Conservation (phyloP, 1,140 invertebrate genomes). For the Aphis gossypii region DNA sequence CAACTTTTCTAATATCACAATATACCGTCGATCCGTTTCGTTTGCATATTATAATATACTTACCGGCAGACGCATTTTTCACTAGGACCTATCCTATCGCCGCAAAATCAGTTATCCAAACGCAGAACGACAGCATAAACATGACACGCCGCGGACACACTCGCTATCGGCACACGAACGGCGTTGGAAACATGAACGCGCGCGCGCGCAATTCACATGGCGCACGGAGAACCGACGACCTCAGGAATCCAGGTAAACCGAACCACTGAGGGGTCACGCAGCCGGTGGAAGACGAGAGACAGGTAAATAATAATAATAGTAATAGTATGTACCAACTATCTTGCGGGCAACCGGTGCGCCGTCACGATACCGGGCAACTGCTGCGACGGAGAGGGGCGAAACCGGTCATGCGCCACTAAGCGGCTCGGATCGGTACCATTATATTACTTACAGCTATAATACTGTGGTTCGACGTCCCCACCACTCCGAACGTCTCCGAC, state of each 20-base stretch:
- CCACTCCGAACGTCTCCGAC: not conserved
- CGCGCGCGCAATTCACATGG: not conserved
- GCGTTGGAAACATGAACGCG: not conserved
- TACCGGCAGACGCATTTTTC: slow-evolving; percentile 5
- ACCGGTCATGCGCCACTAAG: slow-evolving; percentile 48
- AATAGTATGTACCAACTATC: not conserved
- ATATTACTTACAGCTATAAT: too few relatives aligned
- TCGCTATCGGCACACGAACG: not conserved
- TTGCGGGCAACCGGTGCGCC: slow-evolving; percentile 22
- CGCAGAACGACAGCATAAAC: not conserved
- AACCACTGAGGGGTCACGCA: slow-evolving; percentile 49
- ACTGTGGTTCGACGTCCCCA: not conserved
- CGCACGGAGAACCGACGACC: not conserved
- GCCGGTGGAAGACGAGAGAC: slow-evolving; percentile 39
- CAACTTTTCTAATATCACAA: not conserved
- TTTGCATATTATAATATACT: not conserved
- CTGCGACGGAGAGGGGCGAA: not conserved
- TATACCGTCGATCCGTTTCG: not conserved
- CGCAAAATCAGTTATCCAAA: not conserved
- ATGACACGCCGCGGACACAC: not conserved
- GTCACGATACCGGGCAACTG: not conserved
- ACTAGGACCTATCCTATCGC: not conserved
- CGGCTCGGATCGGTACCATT: slow-evolving; percentile 28
- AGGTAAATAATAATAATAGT: slow-evolving; percentile 10
- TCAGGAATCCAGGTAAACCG: slow-evolving; percentile 29